Evolutionary conservation across 2,888 invertebrate genomes (phyloP), one percentile per base, ranked within the genome.

Genomic region (Serripes groenlandicus): DNA sequence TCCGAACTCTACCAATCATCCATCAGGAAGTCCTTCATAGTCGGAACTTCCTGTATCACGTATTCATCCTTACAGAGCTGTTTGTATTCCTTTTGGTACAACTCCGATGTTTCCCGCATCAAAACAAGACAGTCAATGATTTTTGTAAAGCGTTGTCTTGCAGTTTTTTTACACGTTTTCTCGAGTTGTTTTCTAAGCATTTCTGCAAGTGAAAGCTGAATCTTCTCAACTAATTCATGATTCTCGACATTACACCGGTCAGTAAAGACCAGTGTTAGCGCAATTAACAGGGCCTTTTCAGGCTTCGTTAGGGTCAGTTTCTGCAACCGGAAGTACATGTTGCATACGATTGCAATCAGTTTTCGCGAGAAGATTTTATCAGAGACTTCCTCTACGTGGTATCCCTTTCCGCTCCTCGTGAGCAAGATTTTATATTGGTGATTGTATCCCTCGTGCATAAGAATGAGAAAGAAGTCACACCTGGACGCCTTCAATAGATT

Each of bases 201-300:
- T 3, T 79, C 72, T 9, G 73, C 75, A n/a, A 83, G 37, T 9
- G 76, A 54, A 4, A 79, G 35, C 23, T 86, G 86, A 30, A 84
- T 77, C 7, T 72, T 72, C 73, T 86, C 86, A 21, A 86, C 83
- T 9, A 42, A 28, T 9, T 34, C n/a, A 5, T 34, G 68, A 28
- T 81, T 73, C n/a, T 84, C 79, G 11, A 83, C 37, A 26, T 77
- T 79, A 42, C 86, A 83, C 21, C 83, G 62, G 34, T 86, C 83
- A 7, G 83, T 54, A n/a, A 73, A 81, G 15, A 78, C 60, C 11
- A 86, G 26, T 1, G 73, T 70, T 21, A 86, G 49, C 0, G 81
- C 76, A n/a, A 77, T 69, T 32, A 86, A 34, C 15, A 86, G 4
- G 1, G 78, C 83, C 64, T 73, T 86, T 62, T 86, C 86, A 28